phyloP scores from a whole-genome alignment of 92 coral and sea anemone genomes.

The Umimayanthus kanabou region DNA sequence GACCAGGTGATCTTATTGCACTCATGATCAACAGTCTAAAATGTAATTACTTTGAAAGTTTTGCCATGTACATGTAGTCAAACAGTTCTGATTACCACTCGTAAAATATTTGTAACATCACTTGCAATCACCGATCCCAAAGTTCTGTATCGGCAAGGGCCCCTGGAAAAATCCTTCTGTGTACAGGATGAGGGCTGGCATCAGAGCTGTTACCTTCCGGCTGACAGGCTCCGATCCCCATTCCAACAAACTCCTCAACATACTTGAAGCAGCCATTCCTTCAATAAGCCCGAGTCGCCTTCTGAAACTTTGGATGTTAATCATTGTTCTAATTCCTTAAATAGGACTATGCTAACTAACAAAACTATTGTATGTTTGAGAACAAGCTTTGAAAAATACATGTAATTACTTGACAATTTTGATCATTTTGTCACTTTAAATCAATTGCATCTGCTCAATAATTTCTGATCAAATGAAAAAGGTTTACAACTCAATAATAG shows the following conservation, averaged over 20 bases:
- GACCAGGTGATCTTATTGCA: neutral
- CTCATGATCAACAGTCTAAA: no score
- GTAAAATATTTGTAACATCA: neutral
- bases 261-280: neutral
- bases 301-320: conserved; percentile 3
- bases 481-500: neutral
- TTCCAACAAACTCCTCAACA: neutral
- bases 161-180: neutral
- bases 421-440: neutral
- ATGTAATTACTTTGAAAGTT: neutral
- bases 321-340: neutral
- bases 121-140: neutral
- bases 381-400: neutral
- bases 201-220: neutral
- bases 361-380: neutral
- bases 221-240: neutral
- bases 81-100: neutral
- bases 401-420: neutral
- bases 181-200: neutral
- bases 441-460: neutral
- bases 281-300: neutral
- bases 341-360: neutral
- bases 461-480: no score
- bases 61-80: neutral
- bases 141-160: neutral